Conservation (phyloP, 2,113 vertebrate species). For the Rhinichthys klamathensis region DNA sequence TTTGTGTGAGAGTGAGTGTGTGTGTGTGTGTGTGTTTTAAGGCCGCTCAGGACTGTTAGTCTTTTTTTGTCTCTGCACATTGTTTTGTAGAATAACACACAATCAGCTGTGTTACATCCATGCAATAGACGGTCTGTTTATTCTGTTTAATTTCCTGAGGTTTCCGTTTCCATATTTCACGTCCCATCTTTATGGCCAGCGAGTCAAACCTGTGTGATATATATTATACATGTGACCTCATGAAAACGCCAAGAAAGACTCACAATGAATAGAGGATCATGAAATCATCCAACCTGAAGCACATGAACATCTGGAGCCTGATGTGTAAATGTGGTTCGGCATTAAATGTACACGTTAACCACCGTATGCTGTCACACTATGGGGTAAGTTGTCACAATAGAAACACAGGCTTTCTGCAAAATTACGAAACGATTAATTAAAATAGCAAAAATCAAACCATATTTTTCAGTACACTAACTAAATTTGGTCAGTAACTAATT, state of each 20-base stretch:
- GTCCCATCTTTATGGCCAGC: not conserved
- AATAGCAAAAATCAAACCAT: not conserved
- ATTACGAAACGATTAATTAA: not conserved
- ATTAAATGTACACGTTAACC: not conserved
- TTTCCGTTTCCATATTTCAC: not conserved
- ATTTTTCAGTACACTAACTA: not conserved
- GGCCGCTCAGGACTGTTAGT: not conserved
- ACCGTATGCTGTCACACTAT: too few species aligned
- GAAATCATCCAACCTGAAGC: slow-evolving; percentile 1
- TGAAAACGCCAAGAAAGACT: not conserved
- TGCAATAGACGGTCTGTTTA: not conserved
- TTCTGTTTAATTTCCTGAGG: not conserved
- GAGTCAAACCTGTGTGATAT: not conserved
- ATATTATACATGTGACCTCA: not conserved
- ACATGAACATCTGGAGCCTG: not conserved
- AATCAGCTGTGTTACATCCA: not conserved
- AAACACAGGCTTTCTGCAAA: not conserved
- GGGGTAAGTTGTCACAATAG: not conserved
- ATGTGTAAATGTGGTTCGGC: not conserved
- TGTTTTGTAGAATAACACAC: not conserved
- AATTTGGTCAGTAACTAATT: too few species aligned
- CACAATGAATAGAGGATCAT: not conserved
- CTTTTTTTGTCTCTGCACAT: not conserved
- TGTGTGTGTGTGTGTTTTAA: too few species aligned
- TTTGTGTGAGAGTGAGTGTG: too few species aligned